These are phyloP conservation scores for Oophaga sylvatica DNA, from an alignment of 2,797 vertebrate species.

Conservation along the genomic window DNA sequence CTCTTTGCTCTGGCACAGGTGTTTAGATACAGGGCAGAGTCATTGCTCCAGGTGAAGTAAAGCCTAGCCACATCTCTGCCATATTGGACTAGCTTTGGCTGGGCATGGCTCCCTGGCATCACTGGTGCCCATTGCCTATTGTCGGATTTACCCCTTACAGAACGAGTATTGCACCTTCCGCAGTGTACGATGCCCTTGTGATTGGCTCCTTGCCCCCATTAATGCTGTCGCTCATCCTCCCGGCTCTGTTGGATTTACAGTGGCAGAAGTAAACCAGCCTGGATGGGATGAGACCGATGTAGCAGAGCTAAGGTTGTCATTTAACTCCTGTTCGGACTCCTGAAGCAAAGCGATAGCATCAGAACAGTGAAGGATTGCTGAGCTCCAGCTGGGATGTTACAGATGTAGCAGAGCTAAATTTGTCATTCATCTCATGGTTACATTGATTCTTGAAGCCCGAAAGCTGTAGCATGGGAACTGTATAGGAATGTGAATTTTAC, in stretches of 20 bases:
- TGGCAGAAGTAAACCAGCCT: neutral
- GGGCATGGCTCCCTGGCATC: neutral
- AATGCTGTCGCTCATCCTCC: neutral
- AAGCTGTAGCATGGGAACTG: neutral
- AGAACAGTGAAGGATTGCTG: neutral
- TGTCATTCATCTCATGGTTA: neutral
- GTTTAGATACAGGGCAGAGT: too few relatives aligned
- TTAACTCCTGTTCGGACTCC: too few relatives aligned
- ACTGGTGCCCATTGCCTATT: neutral
- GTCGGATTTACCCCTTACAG: neutral
- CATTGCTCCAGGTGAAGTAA: too few relatives aligned
- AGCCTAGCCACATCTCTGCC: neutral
- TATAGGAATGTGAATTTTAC: neutral
- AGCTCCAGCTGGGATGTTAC: neutral
- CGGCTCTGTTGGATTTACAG: neutral
- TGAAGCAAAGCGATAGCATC: neutral
- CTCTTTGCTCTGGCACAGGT: too few relatives aligned
- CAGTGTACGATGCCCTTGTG: neutral
- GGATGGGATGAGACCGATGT: neutral
- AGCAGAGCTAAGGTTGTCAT: neutral
- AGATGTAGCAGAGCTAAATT: conserved; percentile 1
- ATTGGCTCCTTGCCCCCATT: neutral
- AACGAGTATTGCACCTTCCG: neutral
- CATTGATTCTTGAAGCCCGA: neutral
- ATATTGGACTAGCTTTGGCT: neutral